A percentile compares a stretch with the other conserved stretches of the same genome.
These are phyloP conservation scores for Tethea ocularis DNA, from an alignment of 2,888 invertebrate species.

Conservation along the genomic window DNA sequence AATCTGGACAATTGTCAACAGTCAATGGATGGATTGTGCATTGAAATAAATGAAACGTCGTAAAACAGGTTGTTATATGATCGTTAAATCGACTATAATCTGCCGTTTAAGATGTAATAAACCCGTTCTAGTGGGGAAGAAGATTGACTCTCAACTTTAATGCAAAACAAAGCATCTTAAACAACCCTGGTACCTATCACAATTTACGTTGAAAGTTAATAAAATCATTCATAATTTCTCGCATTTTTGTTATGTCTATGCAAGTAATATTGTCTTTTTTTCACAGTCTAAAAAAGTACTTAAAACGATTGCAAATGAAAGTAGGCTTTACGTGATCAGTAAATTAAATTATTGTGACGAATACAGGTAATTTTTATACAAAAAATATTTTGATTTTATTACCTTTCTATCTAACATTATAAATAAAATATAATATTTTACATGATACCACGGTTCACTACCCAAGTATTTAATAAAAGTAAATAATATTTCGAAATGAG, in stretches of 20 bases:
- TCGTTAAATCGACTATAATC: slow-evolving; percentile 69
- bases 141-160: background rate
- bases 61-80: slow-evolving; percentile 68
- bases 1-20: slow-evolving; percentile 54
- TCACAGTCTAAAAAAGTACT: background rate
- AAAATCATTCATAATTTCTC: too few relatives aligned
- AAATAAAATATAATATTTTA: background rate
- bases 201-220: too few relatives aligned
- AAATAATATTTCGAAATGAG: background rate
- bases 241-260: too few relatives aligned
- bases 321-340: background rate
- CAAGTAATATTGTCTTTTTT: too few relatives aligned
- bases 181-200: background rate
- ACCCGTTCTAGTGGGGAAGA: slow-evolving; percentile 29
- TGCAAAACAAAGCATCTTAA: slow-evolving; percentile 3
- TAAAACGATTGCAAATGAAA: background rate
- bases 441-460: background rate
- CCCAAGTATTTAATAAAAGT: background rate
- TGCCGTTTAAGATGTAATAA: slow-evolving; percentile 42
- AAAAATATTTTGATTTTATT: background rate
- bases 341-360: background rate
- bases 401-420: background rate
- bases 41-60: slow-evolving; percentile 81
- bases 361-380: background rate
- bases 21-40: slow-evolving; percentile 52